Conservation (phyloP, 2,113 vertebrate species). For the Ia io region DNA sequence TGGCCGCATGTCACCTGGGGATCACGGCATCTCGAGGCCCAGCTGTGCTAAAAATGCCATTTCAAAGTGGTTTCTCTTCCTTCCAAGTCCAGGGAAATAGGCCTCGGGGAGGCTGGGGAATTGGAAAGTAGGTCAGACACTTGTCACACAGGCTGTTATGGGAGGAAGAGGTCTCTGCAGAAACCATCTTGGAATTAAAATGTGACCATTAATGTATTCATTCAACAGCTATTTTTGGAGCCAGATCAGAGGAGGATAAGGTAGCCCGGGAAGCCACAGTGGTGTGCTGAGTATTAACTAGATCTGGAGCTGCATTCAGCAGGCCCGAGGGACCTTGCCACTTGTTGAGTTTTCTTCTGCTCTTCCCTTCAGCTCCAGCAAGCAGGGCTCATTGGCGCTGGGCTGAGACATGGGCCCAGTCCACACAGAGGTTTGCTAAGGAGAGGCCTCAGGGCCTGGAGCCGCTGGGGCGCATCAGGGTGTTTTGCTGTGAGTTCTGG, state of each 20-base stretch:
- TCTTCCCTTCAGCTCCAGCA: neutral
- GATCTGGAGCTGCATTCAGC: neutral
- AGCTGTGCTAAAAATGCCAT: neutral
- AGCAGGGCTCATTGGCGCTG: neutral
- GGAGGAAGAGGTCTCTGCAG: neutral
- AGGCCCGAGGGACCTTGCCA: neutral
- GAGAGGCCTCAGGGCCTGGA: neutral
- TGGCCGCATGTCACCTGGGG: neutral
- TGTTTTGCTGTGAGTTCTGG: neutral
- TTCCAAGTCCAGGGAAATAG: slow-evolving; percentile 3
- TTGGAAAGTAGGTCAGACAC: slow-evolving; percentile 2
- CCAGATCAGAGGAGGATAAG: neutral
- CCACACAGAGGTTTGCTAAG: neutral
- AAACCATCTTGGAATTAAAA: neutral
- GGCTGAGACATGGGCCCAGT: neutral
- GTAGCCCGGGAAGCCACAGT: neutral
- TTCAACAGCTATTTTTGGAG: neutral
- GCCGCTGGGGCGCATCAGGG: neutral
- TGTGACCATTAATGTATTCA: neutral
- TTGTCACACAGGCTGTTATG: neutral
- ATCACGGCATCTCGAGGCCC: neutral
- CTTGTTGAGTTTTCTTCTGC: neutral
- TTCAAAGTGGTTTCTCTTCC: neutral
- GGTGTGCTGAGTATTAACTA: neutral
- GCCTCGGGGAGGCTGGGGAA: neutral